Percentiles rank a stretch among this genome's conserved stretches.
Evolutionary conservation across 37 sponge, comb jelly and placozoan species (phyloP).

Genomic region (Tethya wilhelma): DNA sequence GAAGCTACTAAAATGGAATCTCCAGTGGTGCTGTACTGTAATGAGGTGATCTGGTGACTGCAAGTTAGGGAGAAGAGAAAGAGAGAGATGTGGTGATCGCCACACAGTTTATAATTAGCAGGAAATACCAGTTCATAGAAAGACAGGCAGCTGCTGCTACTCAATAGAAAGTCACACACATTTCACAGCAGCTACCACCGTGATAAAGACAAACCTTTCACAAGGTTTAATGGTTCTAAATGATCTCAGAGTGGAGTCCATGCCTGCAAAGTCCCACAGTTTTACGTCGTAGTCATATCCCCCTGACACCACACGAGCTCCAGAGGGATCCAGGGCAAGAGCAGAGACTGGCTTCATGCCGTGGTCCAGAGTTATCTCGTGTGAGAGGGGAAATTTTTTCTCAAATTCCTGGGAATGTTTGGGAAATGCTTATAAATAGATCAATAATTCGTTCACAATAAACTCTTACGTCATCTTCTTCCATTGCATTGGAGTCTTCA

Average conservation of each 20-base stretch:
- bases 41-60: slow-evolving; percentile 83
- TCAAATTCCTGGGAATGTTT: slow-evolving; percentile 29
- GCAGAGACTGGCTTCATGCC: slow-evolving; percentile 90
- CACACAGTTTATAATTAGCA: neutral
- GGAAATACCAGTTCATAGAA: too few species aligned
- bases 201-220: slow-evolving; percentile 58
- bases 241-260: slow-evolving; percentile 77
- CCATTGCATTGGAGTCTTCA: slow-evolving; percentile 24
- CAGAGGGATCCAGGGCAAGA: slow-evolving; percentile 88
- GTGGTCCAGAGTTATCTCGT: slow-evolving; percentile 82
- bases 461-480: slow-evolving; percentile 31
- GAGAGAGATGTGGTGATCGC: neutral
- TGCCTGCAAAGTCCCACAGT: slow-evolving; percentile 91
- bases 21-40: slow-evolving; percentile 89
- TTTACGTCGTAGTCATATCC: slow-evolving; percentile 85
- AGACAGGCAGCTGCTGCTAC: too few species aligned
- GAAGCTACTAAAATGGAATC: slow-evolving; percentile 80
- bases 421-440: neutral
- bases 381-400: slow-evolving; percentile 70
- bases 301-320: slow-evolving; percentile 91
- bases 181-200: neutral
- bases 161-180: neutral
- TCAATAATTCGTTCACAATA: neutral
- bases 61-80: neutral
- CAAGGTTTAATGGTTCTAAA: slow-evolving; percentile 83